phyloP scores from a whole-genome alignment of 53 echinoderm and acorn worm species.

The Holothuria scabra region DNA sequence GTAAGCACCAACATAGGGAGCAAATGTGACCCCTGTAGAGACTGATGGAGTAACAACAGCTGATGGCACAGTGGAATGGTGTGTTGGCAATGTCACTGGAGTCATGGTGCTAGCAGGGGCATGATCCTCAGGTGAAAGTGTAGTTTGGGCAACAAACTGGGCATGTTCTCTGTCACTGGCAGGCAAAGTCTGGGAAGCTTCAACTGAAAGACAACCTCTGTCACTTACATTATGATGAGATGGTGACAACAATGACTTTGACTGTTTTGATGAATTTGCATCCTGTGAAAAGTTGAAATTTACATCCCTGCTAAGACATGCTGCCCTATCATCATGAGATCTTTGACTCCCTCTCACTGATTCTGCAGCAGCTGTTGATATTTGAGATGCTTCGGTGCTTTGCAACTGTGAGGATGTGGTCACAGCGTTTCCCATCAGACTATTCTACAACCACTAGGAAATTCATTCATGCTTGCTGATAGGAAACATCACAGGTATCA shows the following conservation, averaged over 20 bases:
- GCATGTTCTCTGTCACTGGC: neutral
- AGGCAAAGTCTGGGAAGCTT: neutral
- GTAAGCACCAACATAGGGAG: slow-evolving; percentile 29
- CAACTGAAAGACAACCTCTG: neutral
- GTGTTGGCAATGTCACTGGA: slow-evolving; percentile 40
- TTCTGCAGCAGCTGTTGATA: too few species aligned
- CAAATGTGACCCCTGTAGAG: slow-evolving; percentile 27
- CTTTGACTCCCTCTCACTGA: too few species aligned
- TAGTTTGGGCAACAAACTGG: neutral
- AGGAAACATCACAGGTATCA: too few species aligned
- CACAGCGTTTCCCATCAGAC: too few species aligned
- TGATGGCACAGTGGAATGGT: slow-evolving; percentile 4
- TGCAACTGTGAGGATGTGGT: too few species aligned
- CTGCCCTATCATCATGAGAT: neutral
- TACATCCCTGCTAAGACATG: neutral
- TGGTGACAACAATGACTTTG: neutral
- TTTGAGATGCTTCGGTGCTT: too few species aligned
- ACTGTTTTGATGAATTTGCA: neutral
- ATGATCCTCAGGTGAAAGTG: neutral
- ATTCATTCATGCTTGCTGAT: too few species aligned
- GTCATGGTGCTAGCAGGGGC: slow-evolving; percentile 11
- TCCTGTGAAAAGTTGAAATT: slow-evolving; percentile 11
- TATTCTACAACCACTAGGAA: too few species aligned
- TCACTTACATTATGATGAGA: slow-evolving; percentile 3
- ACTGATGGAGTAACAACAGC: neutral